A percentile compares a stretch with the other conserved stretches of the same genome.
Conservation (phyloP, 2,113 vertebrate genomes). For the Pelecanus crispus region DNA sequence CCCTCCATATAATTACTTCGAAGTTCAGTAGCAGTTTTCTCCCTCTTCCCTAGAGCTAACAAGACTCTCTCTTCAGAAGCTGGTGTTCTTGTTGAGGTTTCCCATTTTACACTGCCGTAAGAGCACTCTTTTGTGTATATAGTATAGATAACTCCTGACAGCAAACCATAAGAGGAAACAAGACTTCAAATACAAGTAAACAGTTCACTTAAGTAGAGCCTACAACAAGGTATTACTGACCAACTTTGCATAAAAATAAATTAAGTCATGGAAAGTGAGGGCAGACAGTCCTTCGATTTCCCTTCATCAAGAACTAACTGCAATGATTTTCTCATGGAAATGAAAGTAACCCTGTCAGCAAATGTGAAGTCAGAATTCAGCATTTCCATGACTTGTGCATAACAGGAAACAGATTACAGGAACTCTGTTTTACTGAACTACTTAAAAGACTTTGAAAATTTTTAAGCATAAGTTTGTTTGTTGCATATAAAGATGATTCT, state of each 20-base stretch:
- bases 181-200: neutral
- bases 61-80: neutral
- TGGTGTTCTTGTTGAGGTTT: neutral
- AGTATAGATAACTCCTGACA: neutral
- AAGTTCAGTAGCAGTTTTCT: neutral
- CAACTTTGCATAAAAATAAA: neutral
- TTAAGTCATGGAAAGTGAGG: neutral
- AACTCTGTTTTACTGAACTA: constrained; percentile 39
- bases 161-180: neutral
- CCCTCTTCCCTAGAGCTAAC: neutral
- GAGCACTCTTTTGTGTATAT: neutral
- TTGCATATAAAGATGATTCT: neutral
- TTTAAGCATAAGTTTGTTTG: neutral
- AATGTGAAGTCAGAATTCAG: constrained; percentile 34
- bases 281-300: neutral
- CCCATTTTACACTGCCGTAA: neutral
- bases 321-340: constrained; percentile 44
- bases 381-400: constrained; percentile 45
- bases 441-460: neutral
- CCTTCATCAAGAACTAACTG: neutral
- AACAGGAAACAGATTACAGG: constrained; percentile 69
- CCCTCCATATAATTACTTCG: neutral
- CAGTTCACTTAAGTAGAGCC: neutral
- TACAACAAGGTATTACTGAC: neutral
- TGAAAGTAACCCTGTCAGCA: constrained; percentile 58